Percentiles rank a stretch among this genome's conserved stretches.
Evolutionary conservation across 2,888 invertebrate genomes (phyloP).

Genomic region (Leptinotarsa peninsularis): DNA sequence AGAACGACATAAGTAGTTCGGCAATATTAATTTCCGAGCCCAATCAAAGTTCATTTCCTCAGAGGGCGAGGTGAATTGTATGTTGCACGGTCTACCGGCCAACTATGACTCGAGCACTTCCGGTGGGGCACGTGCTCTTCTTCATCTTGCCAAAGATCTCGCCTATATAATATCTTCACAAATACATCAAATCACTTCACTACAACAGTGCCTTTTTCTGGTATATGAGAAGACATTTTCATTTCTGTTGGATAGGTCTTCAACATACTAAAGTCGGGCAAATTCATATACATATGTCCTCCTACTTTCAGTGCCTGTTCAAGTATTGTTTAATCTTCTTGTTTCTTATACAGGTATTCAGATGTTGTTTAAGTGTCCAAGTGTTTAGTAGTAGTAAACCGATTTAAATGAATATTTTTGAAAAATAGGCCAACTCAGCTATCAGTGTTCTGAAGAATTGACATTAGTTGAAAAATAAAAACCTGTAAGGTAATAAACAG

Average conservation of each 20-base stretch:
- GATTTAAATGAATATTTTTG: too few relatives aligned
- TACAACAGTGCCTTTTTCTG: slow-evolving; percentile 27
- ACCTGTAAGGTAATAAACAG: too few relatives aligned
- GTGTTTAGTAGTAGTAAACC: too few relatives aligned
- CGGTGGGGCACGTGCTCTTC: slow-evolving; percentile 62
- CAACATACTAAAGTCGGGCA: too few relatives aligned
- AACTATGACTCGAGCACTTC: slow-evolving; percentile 64
- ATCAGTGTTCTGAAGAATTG: too few relatives aligned
- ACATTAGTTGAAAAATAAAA: too few relatives aligned
- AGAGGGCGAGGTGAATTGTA: slow-evolving; percentile 60
- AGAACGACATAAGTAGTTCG: slow-evolving; percentile 49
- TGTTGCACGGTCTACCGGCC: slow-evolving; percentile 61
- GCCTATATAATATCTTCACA: slow-evolving; percentile 42
- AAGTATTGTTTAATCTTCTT: too few relatives aligned
- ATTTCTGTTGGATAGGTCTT: neutral
- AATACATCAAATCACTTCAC: slow-evolving; percentile 39
- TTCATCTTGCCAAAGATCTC: slow-evolving; percentile 57
- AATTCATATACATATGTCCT: too few relatives aligned
- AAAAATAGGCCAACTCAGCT: too few relatives aligned
- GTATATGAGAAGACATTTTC: neutral
- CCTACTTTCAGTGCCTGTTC: too few relatives aligned
- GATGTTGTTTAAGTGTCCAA: too few relatives aligned
- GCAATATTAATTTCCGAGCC: slow-evolving; percentile 62
- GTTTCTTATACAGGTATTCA: too few relatives aligned
- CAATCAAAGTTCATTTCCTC: slow-evolving; percentile 65